These are phyloP conservation scores for Drosophila lacteicornis DNA, from an alignment of 1,140 invertebrate species.

Conservation along the genomic window DNA sequence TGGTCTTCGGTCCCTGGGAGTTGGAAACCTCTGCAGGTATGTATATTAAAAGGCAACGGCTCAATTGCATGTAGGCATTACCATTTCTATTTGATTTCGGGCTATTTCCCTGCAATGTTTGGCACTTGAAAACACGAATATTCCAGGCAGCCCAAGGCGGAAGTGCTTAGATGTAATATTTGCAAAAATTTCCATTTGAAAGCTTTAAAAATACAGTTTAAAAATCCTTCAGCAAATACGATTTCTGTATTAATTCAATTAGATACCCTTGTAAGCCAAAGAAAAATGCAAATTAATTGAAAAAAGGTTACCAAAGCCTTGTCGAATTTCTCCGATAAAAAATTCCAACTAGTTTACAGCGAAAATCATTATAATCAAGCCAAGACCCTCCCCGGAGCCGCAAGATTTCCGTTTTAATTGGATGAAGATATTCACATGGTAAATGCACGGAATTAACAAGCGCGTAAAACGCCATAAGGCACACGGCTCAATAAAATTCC, in stretches of 20 bases:
- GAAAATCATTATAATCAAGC: not conserved
- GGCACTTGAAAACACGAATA: slow-evolving; percentile 45
- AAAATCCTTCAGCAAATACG: too few species aligned
- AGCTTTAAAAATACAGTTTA: too few species aligned
- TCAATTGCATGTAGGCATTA: slow-evolving; percentile 46
- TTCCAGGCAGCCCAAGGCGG: slow-evolving; percentile 15
- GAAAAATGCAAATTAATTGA: not conserved
- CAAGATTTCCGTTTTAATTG: slow-evolving; percentile 30
- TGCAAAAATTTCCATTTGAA: slow-evolving; percentile 4
- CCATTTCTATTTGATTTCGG: slow-evolving; percentile 52
- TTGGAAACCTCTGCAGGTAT: slow-evolving; percentile 58
- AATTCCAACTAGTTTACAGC: slow-evolving; percentile 26
- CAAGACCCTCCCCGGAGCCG: not conserved
- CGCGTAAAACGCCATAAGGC: slow-evolving; percentile 59
- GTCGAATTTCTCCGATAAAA: slow-evolving; percentile 23
- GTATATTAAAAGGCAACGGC: slow-evolving; percentile 25
- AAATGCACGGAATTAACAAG: slow-evolving; percentile 54
- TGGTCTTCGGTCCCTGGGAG: slow-evolving; percentile 47
- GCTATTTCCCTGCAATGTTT: slow-evolving; percentile 42
- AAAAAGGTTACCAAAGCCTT: not conserved
- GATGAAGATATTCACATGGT: slow-evolving; percentile 51
- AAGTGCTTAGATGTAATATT: slow-evolving; percentile 33
- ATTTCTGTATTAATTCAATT: too few species aligned
- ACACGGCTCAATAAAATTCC: slow-evolving; percentile 52
- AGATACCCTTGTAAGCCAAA: too few species aligned